phyloP scores from a whole-genome alignment of 2,113 vertebrate species.

The Istiophorus platypterus region DNA sequence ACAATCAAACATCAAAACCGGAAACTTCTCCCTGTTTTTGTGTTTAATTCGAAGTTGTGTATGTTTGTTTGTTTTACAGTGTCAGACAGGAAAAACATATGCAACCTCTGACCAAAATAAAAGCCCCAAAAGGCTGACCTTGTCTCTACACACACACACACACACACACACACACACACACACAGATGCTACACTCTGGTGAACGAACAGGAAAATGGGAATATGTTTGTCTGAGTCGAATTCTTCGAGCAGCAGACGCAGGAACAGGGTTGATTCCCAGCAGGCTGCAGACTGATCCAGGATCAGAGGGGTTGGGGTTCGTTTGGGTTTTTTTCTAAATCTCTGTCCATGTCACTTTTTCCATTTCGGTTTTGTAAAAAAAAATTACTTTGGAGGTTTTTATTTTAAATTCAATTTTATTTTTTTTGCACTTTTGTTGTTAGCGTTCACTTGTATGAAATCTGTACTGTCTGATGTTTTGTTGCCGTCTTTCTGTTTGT shows the following conservation, averaged over 20 bases:
- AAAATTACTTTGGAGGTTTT: constrained; percentile 21
- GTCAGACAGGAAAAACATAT: neutral
- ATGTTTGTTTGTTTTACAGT: constrained; percentile 22
- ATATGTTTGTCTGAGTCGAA: too few species aligned
- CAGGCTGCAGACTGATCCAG: neutral
- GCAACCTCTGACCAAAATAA: constrained; percentile 24
- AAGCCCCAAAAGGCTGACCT: constrained; percentile 8
- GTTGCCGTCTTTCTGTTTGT: constrained; percentile 59
- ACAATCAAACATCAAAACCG: neutral
- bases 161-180: constrained; percentile 11
- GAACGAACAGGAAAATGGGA: neutral
- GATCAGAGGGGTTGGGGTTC: neutral
- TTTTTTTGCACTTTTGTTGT: constrained; percentile 78
- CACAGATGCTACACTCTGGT: neutral
- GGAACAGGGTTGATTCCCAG: neutral
- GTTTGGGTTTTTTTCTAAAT: neutral
- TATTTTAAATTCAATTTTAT: constrained; percentile 39
- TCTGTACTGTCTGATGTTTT: constrained; percentile 72
- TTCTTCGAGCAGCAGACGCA: neutral
- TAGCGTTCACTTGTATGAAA: constrained; percentile 69
- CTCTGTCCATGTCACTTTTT: constrained; percentile 27
- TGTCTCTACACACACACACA: constrained; percentile 12
- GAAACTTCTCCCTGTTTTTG: neutral
- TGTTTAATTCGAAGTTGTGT: neutral
- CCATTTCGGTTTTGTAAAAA: constrained; percentile 45